Percentiles rank a stretch among this genome's conserved stretches.
Evolutionary conservation across 2,888 invertebrate species (phyloP).

Genomic region (Arctia plantaginis): DNA sequence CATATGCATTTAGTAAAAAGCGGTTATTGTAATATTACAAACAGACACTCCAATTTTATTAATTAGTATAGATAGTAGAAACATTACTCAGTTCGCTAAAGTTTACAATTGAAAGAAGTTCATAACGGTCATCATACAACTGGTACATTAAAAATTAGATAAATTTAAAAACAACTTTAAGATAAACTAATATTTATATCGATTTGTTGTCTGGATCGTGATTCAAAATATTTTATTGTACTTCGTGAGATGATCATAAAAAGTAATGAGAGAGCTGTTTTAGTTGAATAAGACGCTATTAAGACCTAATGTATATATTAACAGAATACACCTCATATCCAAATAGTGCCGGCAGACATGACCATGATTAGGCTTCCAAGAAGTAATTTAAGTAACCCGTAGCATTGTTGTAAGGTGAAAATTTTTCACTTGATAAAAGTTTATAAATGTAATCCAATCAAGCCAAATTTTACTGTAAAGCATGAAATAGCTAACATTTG

Average conservation of each 20-base stretch:
- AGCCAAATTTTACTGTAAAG: background rate
- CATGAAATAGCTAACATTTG: too few relatives aligned
- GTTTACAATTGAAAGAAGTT: background rate
- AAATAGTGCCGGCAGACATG: background rate
- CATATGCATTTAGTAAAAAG: too few relatives aligned
- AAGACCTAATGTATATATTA: background rate
- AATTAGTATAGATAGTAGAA: too few relatives aligned
- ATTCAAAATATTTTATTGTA: conserved; percentile 48
- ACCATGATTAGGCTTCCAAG: background rate
- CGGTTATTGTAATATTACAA: too few relatives aligned
- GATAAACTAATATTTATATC: conserved; percentile 1
- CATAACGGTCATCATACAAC: background rate
- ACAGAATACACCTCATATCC: background rate
- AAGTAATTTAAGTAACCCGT: background rate
- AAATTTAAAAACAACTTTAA: background rate
- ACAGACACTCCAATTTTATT: too few relatives aligned
- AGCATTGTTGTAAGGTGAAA: too few relatives aligned
- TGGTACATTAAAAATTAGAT: background rate
- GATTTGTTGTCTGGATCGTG: conserved; percentile 43
- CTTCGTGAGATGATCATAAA: conserved; percentile 46
- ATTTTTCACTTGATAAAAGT: background rate
- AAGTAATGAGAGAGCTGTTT: background rate
- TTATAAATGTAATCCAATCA: background rate
- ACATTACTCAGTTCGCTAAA: background rate
- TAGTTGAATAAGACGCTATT: background rate